phyloP scores from a whole-genome alignment of 2,888 invertebrate genomes.

The Erebia ligea region DNA sequence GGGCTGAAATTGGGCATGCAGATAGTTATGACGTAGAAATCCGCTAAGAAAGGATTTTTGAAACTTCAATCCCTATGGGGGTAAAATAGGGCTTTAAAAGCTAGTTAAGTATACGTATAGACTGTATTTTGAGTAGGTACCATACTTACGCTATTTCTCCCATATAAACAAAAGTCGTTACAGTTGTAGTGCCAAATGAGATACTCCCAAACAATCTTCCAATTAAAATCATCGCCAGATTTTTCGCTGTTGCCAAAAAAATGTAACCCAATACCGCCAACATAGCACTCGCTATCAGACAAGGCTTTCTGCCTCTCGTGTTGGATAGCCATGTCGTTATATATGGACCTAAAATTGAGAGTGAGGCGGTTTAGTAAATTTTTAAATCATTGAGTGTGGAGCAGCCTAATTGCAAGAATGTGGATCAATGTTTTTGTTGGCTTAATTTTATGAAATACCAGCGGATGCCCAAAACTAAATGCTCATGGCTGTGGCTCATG shows the following conservation, averaged over 20 bases:
- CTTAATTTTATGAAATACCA: background rate
- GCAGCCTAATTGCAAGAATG: too few relatives aligned
- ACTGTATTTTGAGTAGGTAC: too few relatives aligned
- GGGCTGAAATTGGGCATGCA: background rate
- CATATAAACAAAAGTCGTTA: slow-evolving; percentile 50
- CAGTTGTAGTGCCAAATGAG: slow-evolving; percentile 43
- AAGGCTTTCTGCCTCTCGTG: slow-evolving; percentile 40
- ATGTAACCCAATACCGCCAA: slow-evolving; percentile 21
- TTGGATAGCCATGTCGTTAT: slow-evolving; percentile 39
- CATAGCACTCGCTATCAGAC: slow-evolving; percentile 30
- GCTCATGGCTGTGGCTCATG: too few relatives aligned
- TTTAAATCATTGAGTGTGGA: too few relatives aligned
- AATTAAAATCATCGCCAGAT: slow-evolving; percentile 43
- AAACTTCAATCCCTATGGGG: too few relatives aligned
- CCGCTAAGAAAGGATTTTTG: too few relatives aligned
- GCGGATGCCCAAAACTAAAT: too few relatives aligned
- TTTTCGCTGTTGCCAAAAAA: slow-evolving; percentile 35
- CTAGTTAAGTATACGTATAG: too few relatives aligned
- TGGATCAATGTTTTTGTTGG: too few relatives aligned
- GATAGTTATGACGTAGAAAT: too few relatives aligned
- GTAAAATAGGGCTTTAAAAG: too few relatives aligned
- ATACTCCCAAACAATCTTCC: slow-evolving; percentile 47
- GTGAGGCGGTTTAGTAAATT: background rate
- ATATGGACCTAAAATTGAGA: slow-evolving; percentile 35
- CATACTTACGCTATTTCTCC: slow-evolving; percentile 54